Evolutionary conservation across 2,888 invertebrate genomes (phyloP).

Genomic region (Conchocele bisecta): DNA sequence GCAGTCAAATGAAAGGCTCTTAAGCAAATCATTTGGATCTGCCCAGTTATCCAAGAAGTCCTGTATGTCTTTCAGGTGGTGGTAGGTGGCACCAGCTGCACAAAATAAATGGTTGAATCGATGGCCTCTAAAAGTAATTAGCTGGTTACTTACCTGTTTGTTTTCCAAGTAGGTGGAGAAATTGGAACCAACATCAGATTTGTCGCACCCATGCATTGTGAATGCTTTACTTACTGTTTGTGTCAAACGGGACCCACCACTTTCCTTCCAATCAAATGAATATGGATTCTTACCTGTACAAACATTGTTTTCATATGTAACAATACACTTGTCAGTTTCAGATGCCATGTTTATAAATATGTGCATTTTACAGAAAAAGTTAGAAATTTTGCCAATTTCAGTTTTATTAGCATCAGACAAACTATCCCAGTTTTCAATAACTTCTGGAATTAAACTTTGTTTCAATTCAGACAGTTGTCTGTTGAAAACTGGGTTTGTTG

Average conservation of each 20-base stretch:
- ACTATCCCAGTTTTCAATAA: no score
- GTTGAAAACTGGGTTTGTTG: no score
- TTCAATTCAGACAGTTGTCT: no score
- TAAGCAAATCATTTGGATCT: conserved; percentile 35
- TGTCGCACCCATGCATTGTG: conserved; percentile 18
- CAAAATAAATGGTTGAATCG: conserved; percentile 14
- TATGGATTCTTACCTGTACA: conserved; percentile 20
- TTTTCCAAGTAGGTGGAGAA: conserved; percentile 15
- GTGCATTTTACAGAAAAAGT: conserved; percentile 46
- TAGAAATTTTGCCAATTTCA: conserved; percentile 14
- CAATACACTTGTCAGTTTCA: conserved; percentile 35
- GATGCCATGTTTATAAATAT: conserved; percentile 48
- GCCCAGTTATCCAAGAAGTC: conserved; percentile 25
- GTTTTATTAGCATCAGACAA: no score
- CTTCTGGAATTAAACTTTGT: no score
- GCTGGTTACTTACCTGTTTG: conserved; percentile 6
- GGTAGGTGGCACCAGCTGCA: conserved; percentile 19
- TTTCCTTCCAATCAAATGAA: conserved; percentile 15
- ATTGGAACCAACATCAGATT: no score
- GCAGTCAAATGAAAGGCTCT: conserved; percentile 17
- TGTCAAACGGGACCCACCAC: conserved; percentile 6
- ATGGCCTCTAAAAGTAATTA: conserved; percentile 24
- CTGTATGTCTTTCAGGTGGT: conserved; percentile 24
- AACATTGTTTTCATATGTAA: conserved; percentile 20
- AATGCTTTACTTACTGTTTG: conserved; percentile 20